Evolutionary conservation across 1,140 invertebrate genomes (phyloP).

Genomic region (Tetranychus urticae): DNA sequence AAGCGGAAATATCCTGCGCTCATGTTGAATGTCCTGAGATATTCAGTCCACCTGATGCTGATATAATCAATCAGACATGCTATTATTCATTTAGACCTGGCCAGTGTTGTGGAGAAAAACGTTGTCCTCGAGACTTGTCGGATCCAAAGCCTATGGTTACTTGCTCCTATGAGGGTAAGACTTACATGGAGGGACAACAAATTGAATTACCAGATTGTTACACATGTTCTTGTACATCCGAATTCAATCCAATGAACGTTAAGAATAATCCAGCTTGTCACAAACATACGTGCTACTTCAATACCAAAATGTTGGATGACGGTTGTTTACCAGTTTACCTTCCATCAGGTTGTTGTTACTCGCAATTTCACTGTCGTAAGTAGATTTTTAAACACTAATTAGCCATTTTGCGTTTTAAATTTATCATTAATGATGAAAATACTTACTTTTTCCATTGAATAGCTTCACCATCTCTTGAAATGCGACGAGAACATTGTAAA

Average conservation of each 20-base stretch:
- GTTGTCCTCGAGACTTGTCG: background rate
- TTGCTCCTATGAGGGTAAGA: background rate
- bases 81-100: background rate
- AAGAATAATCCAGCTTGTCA: background rate
- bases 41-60: background rate
- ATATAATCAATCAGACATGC: background rate
- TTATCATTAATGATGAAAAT: background rate
- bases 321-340: background rate
- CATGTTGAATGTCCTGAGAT: background rate
- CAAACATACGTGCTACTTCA: background rate
- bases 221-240: background rate
- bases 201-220: background rate
- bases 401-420: background rate
- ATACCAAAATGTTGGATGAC: background rate
- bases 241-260: background rate
- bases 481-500: background rate
- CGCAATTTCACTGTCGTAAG: background rate
- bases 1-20: background rate
- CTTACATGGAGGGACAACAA: background rate
- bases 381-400: background rate
- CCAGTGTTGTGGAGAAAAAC: background rate
- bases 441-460: background rate
- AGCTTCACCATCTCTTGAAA: background rate
- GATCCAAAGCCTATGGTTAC: background rate
- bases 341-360: background rate